Base-by-base conservation (phyloP, 1,140 invertebrate species). In the Diuraphis noxia region DNA sequence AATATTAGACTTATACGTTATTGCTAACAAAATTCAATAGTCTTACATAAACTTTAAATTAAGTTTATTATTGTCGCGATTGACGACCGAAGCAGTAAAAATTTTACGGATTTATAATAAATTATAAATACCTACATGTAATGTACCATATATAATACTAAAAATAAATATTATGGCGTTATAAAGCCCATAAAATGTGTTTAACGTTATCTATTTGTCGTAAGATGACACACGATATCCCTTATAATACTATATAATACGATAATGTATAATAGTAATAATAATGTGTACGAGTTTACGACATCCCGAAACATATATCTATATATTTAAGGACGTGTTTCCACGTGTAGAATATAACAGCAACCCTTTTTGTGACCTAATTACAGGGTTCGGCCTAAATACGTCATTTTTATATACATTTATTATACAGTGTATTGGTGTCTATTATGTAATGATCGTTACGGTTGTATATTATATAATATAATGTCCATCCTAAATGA, bases 361-460 rank as follows among this genome's bases (percentile, higher is more conserved):
- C 13, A 46, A 84, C 82, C 82, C 30, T 84, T 84, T n/a, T 84
- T n/a, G 82, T 84, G 82, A 84, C 82, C 82, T 84, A 84, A 84
- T 43, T 84, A 84, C 41, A 84, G 82, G 81, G 82, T 40, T 46
- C 34, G 41, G 82, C 30, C 30, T 84, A n/a, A 84, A 17, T 41
- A 82, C 23, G n/a, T n/a, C n/a, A n/a, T 63, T 23, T 63, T n/a
- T n/a, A 13, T 30, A 56, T 56, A n/a, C 17, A 17, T 4, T 72
- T 72, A 72, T 34, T 56, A 30, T 30, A 56, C 30, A n/a, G 56
- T 17, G 3, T n/a, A 72, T 72, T 72, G 30, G 56, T 17, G 56
- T n/a, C 13, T 72, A 72, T 49, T 49, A 49, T 49, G 46, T 72
- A 72, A 72, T 72, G n/a, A 72, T n/a, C 4, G n/a, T 72, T 72